Base-by-base conservation (phyloP, 2,888 invertebrate species). In the Nasonovia ribisnigri region DNA sequence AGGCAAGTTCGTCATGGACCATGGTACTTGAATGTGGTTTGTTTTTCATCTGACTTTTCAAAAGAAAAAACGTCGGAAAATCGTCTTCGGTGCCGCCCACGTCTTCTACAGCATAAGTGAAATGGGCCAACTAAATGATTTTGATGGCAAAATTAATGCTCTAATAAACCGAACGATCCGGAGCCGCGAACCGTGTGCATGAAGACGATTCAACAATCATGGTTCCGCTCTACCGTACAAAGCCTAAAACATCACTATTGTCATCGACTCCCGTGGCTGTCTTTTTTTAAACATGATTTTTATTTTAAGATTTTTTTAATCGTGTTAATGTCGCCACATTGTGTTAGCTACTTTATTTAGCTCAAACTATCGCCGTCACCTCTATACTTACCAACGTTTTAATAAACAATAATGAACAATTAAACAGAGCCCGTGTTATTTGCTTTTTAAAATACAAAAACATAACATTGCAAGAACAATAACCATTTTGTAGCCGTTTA, bases 71-170 rank as follows among this genome's bases (percentile, higher is more conserved):
- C n/a, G 24, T 48, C 1, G 36, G 24, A 48, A 90, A n/a, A 20
- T 11, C n/a, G 24, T 67, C 90, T 46, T 46, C 46, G 4, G 42
- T 46, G 10, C 8, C 48, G 46, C 90, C 46, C 46, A 46, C 54
- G 54, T 90, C 67, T 67, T 5, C 42, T n/a, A 11, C n/a, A n/a
- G 13, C 46, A 60, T 16, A 92, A 92, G 92, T 92, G 92, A 92
- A 92, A 92, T 57, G 87, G 24, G 43, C 42, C 54, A 36, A 84
- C 36, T 36, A 86, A 57, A 46, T 86, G 46, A 92, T 92, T 92
- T 57, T 13, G n/a, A 88, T 87, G 60, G 46, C n/a, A 60, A 92
- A 92, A 92, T 87, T 92, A 92, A 92, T 92, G 92, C 92, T 92
- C 92, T 87, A 67, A 88, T 92, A 92, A 92, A 88, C 60, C 48